Evolutionary conservation across 2,113 vertebrate genomes (phyloP).

Genomic region (Tyrannus savana): DNA sequence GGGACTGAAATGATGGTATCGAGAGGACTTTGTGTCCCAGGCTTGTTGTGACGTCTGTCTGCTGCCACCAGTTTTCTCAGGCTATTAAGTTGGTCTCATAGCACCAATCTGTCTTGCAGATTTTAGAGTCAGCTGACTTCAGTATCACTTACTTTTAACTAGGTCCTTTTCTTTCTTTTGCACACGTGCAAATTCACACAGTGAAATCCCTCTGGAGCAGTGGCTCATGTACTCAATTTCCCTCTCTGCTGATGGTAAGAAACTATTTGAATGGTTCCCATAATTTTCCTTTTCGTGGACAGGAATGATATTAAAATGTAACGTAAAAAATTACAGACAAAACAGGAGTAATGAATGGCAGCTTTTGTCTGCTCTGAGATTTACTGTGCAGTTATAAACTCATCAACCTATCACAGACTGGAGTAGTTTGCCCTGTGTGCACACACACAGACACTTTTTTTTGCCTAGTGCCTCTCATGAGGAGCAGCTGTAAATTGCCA

Average conservation of each 20-base stretch:
- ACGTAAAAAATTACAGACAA: not conserved
- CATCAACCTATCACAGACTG: not conserved
- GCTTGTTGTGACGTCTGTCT: accelerated
- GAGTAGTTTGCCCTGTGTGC: not conserved
- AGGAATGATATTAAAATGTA: not conserved
- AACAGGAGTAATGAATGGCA: not conserved
- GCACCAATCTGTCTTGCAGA: not conserved
- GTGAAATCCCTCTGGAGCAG: not conserved
- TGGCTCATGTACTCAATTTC: not conserved
- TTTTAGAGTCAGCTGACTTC: not conserved
- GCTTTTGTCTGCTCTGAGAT: not conserved
- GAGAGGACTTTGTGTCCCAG: not conserved
- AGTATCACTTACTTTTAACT: not conserved
- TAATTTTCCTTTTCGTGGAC: not conserved
- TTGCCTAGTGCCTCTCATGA: not conserved
- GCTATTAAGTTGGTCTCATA: not conserved
- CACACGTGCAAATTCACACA: not conserved
- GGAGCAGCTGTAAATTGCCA: not conserved
- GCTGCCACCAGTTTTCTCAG: accelerated
- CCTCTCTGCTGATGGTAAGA: not conserved
- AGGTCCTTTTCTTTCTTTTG: not conserved
- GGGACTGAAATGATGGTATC: not conserved
- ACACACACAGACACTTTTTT: accelerated
- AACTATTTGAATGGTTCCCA: not conserved
- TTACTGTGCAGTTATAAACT: not conserved